Evolutionary conservation across 2,113 vertebrate genomes (phyloP), one percentile per base, ranked within the genome.

Genomic region (Pogona vitticeps): DNA sequence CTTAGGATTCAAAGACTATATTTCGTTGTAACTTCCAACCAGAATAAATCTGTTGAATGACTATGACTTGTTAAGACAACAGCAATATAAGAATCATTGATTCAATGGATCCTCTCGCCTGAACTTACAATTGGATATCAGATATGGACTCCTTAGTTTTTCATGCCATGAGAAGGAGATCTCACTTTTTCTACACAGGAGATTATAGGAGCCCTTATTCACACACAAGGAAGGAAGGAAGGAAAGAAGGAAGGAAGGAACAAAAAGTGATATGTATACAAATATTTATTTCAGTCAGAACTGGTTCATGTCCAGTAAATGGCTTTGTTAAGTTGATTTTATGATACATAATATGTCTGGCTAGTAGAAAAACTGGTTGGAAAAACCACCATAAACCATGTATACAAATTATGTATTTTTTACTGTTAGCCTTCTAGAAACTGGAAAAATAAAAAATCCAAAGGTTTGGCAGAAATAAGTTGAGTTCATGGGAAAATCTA

Each of bases 361-460:
- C 10, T 28, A 20, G 33, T 26, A 63, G 59, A 61, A 31, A 80
- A 31, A 26, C 38, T 28, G 6, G 26, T 28, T 80, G 61, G 58
- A 26, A 15, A 63, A 59, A 61, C 36, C 63, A 20, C 14, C 36
- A 36, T 36, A n/a, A 63, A 5, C 21, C 46, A 12, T n/a, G 38
- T 85, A 0, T 68, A 6, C 67, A 86, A 9, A 46, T 91, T 85
- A 75, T 78, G 1, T 63, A 59, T 28, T 82, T 89, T n/a, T 85
- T 89, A 70, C 84, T 91, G 87, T 56, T 61, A 85, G 31, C 26
- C 73, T 7, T 82, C 72, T 86, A 86, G 77, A 89, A 79, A 82
- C 78, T 14, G 3, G 63, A 72, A 89, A 88, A 58, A 80, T 72
- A 23, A 33, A 67, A 33, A 87, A 26, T 84, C 20, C 0, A 0